A percentile compares a stretch with the other conserved stretches of the same genome.
Evolutionary conservation across 1,140 invertebrate genomes (phyloP).

Genomic region (Dendroctonus ponderosae): DNA sequence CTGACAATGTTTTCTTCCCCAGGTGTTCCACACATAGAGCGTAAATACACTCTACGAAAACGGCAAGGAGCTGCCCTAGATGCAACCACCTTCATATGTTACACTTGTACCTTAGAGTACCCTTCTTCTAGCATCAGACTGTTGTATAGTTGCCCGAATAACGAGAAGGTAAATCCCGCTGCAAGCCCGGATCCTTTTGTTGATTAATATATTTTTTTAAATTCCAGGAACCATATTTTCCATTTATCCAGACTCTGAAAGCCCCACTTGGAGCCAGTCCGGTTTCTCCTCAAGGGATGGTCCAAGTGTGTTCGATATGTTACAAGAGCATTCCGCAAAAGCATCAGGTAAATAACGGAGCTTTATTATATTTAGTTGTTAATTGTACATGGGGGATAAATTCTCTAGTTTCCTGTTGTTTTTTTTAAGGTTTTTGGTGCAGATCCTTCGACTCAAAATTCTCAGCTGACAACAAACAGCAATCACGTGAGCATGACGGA

Average conservation of each 20-base stretch:
- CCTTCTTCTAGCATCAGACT: constrained; percentile 72
- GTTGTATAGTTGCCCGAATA: constrained; percentile 81
- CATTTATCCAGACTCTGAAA: constrained; percentile 77
- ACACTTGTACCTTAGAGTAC: constrained; percentile 79
- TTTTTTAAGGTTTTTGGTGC: constrained; percentile 46
- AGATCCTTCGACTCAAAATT: constrained; percentile 44
- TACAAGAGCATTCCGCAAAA: constrained; percentile 79
- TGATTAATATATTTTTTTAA: not conserved
- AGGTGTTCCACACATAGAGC: constrained; percentile 70
- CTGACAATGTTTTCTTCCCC: constrained; percentile 45
- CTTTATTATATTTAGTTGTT: too few relatives aligned
- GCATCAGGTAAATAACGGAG: constrained; percentile 58
- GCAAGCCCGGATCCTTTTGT: not conserved
- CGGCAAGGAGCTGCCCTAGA: constrained; percentile 64
- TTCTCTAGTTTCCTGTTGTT: not conserved
- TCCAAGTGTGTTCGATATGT: constrained; percentile 82
- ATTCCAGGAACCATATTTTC: constrained; percentile 74
- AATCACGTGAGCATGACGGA: constrained; percentile 49
- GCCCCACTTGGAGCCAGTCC: constrained; percentile 79
- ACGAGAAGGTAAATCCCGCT: constrained; percentile 56
- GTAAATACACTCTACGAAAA: constrained; percentile 77
- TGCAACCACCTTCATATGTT: constrained; percentile 80
- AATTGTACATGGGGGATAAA: too few relatives aligned
- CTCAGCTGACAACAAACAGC: constrained; percentile 20
- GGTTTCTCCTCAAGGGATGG: constrained; percentile 78